Base-by-base conservation (phyloP, 2,797 vertebrate species). In the Sebastiscus albofasciatus region DNA sequence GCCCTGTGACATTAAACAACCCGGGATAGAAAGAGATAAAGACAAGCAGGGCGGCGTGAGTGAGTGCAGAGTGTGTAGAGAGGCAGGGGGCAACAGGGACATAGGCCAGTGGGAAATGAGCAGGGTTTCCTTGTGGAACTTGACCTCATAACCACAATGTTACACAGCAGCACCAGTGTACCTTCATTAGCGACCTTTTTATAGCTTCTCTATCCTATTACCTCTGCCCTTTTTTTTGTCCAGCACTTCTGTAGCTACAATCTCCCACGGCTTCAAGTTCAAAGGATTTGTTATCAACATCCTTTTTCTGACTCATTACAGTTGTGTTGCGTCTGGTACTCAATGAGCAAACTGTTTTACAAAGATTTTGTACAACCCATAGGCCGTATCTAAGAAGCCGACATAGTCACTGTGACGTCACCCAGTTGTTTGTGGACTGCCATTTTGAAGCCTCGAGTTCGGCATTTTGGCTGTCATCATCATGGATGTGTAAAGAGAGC, bases 141-240 rank as follows among this genome's bases (percentile, higher is more conserved):
- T 92, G 84, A 93, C 88, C 91, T 90, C 82, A 84, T 89, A 88
- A 86, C 62, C 79, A 84, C 75, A 80, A 82, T 79, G 75, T 85
- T 86, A 81, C 72, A 80, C 58, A 83, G 88, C 68, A 78, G 81
- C 79, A 81, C 64, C 55, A 64, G 68, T 46, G 83, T 61, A 66
- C 78, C 89, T 86, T 92, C 88, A 93, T 92, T 94, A 90, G 73
- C 6, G n/a, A 85, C 83, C 87, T 92, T 92, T 94, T 90, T 92
- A 91, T 93, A 93, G 91, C 83, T 69, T 78, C 72, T 65, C 80
- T 90, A 88, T 93, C 86, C 80, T 80, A 89, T 93, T 92, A 90
- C 80, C 77, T 74, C 81, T 84, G 80, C 33, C 74, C 42, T 46
- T 46, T 75, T 75, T 85, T 84, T 75, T 78, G 79, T 78, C 62